phyloP scores from a whole-genome alignment of 2,888 invertebrate genomes.

The Caenorhabditis angaria region DNA sequence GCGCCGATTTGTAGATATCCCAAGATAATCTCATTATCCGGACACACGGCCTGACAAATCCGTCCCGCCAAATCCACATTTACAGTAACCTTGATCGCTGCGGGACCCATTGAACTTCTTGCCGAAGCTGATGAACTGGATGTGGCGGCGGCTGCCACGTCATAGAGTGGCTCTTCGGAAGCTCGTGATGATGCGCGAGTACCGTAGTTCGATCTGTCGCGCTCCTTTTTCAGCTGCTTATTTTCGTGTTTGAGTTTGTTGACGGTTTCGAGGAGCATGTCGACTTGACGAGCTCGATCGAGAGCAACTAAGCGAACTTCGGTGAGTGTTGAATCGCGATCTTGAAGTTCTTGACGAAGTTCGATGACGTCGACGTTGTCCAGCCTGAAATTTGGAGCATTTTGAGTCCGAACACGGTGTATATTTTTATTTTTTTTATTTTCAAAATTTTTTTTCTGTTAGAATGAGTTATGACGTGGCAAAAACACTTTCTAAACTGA shows the following conservation, averaged over 20 bases:
- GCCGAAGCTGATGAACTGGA: constrained; percentile 17
- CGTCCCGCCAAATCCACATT: constrained; percentile 60
- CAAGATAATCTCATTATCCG: constrained; percentile 65
- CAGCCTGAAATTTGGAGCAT: constrained; percentile 9
- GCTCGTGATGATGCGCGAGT: constrained; percentile 46
- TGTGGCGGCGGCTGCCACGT: constrained; percentile 53
- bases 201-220: constrained; percentile 78
- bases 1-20: constrained; percentile 61
- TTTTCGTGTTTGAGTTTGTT: constrained; percentile 98
- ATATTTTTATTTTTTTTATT: too few species aligned
- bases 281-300: constrained; percentile 94
- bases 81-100: constrained; percentile 52
- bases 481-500: too few species aligned
- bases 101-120: constrained; percentile 38
- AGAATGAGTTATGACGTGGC: too few species aligned
- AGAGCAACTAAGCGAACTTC: constrained; percentile 89
- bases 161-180: constrained; percentile 63
- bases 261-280: constrained; percentile 93
- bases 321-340: constrained; percentile 93
- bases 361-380: constrained; percentile 65
- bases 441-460: too few species aligned
- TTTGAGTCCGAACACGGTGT: constrained; percentile 14
- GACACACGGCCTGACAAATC: constrained; percentile 52
- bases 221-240: constrained; percentile 94
- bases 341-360: constrained; percentile 88